phyloP scores from a whole-genome alignment of 2,888 invertebrate species.

The Erpobdella octoculata region DNA sequence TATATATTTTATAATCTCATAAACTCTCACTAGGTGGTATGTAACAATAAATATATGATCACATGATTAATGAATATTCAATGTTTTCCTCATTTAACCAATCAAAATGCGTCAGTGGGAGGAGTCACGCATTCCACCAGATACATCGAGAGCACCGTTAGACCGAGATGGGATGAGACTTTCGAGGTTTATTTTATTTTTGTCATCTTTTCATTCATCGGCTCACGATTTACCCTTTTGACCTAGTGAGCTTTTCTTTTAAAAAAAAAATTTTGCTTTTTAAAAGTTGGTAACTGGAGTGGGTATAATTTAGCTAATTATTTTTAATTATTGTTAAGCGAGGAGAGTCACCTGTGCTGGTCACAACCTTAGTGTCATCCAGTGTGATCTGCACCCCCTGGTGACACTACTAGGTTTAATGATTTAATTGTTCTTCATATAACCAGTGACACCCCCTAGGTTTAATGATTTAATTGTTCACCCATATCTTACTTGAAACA shows the following conservation, averaged over 20 bases:
- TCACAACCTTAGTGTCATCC: no score
- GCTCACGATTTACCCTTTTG: neutral
- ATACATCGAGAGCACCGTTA: constrained; percentile 2
- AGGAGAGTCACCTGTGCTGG: no score
- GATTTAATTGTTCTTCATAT: no score
- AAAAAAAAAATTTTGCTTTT: no score
- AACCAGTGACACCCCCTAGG: neutral
- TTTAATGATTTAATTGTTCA: neutral
- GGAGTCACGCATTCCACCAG: constrained; percentile 16
- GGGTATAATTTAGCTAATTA: no score
- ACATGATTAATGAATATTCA: neutral
- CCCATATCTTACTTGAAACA: neutral
- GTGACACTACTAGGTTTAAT: no score
- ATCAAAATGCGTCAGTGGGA: neutral
- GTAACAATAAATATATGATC: neutral
- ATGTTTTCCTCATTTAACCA: neutral
- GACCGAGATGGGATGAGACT: constrained; percentile 20
- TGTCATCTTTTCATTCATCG: neutral
- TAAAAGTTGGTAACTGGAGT: no score
- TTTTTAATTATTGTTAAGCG: no score
- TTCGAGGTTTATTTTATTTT: constrained; percentile 26
- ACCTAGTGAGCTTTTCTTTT: no score
- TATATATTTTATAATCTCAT: no score
- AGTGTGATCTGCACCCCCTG: no score
- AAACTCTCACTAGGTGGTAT: no score